Conservation (phyloP, 2,113 vertebrate genomes). For the Alexandromys fortis region DNA sequence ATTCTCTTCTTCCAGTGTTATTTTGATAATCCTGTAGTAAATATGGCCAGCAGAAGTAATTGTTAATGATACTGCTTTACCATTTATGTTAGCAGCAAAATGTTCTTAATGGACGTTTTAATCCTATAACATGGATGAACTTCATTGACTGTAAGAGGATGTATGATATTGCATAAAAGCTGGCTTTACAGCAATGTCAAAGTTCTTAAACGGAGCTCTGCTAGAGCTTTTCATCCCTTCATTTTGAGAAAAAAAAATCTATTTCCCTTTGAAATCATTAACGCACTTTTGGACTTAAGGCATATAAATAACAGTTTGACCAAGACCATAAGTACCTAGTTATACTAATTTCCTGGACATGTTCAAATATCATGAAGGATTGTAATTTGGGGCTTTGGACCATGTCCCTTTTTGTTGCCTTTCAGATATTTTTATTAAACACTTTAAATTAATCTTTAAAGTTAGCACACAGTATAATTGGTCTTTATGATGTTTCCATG, state of each 20-base stretch:
- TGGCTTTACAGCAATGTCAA: neutral
- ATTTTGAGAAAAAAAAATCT: neutral
- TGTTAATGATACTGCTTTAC: conserved; percentile 5
- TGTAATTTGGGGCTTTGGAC: conserved; percentile 17
- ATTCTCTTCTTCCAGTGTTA: conserved; percentile 23
- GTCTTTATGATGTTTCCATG: neutral
- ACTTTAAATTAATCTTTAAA: neutral
- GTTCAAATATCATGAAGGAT: neutral
- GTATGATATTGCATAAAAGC: neutral
- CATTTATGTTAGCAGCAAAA: neutral
- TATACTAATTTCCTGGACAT: neutral
- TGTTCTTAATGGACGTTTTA: conserved; percentile 3
- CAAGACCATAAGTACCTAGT: neutral
- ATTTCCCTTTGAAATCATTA: conserved; percentile 23
- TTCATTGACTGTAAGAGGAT: neutral
- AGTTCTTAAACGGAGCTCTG: conserved; percentile 10
- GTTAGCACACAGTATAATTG: neutral
- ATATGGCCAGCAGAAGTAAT: neutral
- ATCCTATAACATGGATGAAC: neutral
- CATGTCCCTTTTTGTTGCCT: neutral
- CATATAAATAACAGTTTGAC: neutral
- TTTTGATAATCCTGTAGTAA: conserved; percentile 23
- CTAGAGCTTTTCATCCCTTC: neutral
- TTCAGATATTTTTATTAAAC: neutral
- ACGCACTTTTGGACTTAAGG: neutral